Base-by-base conservation (phyloP, 2,113 vertebrate species). In the Erythrocercus mccallii region DNA sequence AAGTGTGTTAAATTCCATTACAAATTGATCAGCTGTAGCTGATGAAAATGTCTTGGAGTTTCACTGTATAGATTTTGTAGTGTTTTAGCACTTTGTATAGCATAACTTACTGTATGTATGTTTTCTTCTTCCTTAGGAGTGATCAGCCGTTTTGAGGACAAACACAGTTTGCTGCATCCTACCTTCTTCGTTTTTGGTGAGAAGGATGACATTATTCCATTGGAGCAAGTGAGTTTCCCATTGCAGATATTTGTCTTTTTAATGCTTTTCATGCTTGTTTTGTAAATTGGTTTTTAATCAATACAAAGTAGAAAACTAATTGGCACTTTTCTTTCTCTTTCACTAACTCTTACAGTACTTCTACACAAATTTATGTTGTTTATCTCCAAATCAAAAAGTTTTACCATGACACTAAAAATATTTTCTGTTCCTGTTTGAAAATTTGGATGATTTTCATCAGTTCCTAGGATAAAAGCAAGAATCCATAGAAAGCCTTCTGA, bases 121-220 rank as follows among this genome's bases (percentile, higher is more conserved):
- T 81, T n/a, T 77, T 15, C 21, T 88, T 60, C 6, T 73, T 89
- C 79, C 92, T 22, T 94, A 99, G 99, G 99, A 66, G 98, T 99
- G 33, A 62, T 99, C 65, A 95, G 27, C 10, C 98, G 98, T 31
- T 94, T 86, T 17, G 98, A 98, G 3, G 98, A 98, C 23, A 73
- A 89, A 14, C 98, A 97, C 65, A 96, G 50, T 25, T 93, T 99
- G 44, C 98, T 98, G 95, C 97, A 97, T 85, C 99, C 99, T 18
- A 99, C 98, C 0, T 95, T 99, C 70, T 99, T 99, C 82, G 98
- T 99, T 97, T 99, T 99, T 97, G 99, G 50, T 11, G 99, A 99
- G 76, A 99, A 98, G 0, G 99, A 99, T 94, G 7, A 74, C 0
- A 0, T 74, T 27, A 98, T 99, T 71, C 98, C 99, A 33, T 94